Evolutionary conservation across 2,888 invertebrate genomes (phyloP).

Genomic region (Mayetiola destructor): DNA sequence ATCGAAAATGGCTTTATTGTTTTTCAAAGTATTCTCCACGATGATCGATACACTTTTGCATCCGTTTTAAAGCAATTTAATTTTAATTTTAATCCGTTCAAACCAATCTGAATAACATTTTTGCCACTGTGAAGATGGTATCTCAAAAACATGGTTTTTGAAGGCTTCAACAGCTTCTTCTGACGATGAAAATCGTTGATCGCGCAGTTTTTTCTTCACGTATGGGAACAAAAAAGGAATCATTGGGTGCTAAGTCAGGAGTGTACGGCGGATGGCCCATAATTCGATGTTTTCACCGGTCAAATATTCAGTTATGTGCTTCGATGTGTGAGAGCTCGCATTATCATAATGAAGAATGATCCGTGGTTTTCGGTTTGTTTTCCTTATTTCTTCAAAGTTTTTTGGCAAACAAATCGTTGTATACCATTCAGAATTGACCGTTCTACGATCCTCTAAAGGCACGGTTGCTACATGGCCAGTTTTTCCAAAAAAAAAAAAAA

Average conservation of each 20-base stretch:
- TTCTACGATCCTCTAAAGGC: constrained; percentile 20
- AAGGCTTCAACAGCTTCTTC: no score
- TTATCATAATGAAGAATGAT: constrained; percentile 19
- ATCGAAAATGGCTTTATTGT: constrained; percentile 13
- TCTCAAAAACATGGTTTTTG: constrained; percentile 21
- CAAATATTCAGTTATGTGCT: constrained; percentile 17
- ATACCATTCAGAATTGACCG: constrained; percentile 23
- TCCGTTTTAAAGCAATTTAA: no score
- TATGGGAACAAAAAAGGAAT: constrained; percentile 20
- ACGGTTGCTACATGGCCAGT: constrained; percentile 22
- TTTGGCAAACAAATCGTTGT: constrained; percentile 23
- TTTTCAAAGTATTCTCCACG: constrained; percentile 18
- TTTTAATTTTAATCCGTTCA: constrained; percentile 21
- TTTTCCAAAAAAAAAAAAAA: constrained; percentile 4
- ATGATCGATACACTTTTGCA: no score
- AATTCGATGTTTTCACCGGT: constrained; percentile 18
- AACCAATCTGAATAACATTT: constrained; percentile 22
- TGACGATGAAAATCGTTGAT: constrained; percentile 20
- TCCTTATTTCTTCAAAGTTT: constrained; percentile 24
- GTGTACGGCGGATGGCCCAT: constrained; percentile 17
- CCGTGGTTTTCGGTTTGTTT: constrained; percentile 13
- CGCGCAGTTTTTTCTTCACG: constrained; percentile 20
- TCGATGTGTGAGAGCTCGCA: constrained; percentile 18
- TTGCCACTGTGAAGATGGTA: constrained; percentile 20
- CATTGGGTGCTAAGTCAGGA: constrained; percentile 21